Base-by-base conservation (phyloP, 2,113 vertebrate species). In the Mormyrus lacerda region DNA sequence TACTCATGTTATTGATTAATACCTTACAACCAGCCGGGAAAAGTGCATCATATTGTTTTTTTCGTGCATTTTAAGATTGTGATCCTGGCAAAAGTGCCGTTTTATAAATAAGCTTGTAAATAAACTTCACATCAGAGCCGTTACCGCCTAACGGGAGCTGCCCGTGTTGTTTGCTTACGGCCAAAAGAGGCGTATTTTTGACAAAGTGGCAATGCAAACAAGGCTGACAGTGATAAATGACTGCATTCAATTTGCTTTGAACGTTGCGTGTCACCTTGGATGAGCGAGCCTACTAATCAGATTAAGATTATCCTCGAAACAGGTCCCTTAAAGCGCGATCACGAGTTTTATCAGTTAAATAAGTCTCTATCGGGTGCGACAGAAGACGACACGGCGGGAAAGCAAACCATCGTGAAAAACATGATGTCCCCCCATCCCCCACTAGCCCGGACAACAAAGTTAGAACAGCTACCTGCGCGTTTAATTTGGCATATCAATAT, bases 271-370 rank as follows among this genome's bases (percentile, higher is more conserved):
- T 88, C 73, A 51, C 42, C 83, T 91, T 79, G 45, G 91, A 69
- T 31, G 89, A 79, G 83, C 65, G 79, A 93, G 93, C 91, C 90
- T 89, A 93, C 92, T 48, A 88, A 91, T 92, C 31, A 90, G 65
- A 90, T 90, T 82, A 91, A 88, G 87, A 92, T 90, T 89, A 91
- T 90, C 89, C 79, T 88, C 1, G 3, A 91, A 50, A 92, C 89
- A 51, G 85, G 87, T 87, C n/a, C 51, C 76, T 61, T 45, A 55
- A 91, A n/a, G 89, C 88, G 55, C 65, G 69, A 85, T 89, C 91
- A 90, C 90, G 69, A 89, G 3, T 35, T 84, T 88, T 44, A 92
- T 90, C 44, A 65, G 1, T 8, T 88, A 84, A 19, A 90, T 91
- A n/a, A 88, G 69, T 79, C 53, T 55, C 58, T 65, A 86, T 65